Evolutionary conservation across 2,888 invertebrate genomes (phyloP).

Genomic region (Ormyrus rosae): DNA sequence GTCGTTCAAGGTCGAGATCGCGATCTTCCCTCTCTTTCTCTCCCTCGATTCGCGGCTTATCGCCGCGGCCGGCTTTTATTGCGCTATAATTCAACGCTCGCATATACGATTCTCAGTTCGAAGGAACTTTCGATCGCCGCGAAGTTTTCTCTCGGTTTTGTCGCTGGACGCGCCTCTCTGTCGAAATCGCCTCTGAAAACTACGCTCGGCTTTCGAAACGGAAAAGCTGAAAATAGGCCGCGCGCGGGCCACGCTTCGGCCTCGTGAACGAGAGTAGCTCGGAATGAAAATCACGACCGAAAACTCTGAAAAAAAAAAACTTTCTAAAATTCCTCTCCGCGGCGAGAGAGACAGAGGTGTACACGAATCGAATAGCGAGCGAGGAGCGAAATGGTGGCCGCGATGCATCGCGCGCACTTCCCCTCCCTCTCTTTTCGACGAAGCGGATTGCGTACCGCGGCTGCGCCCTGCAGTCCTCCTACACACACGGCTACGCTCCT

Average conservation of each 20-base stretch:
- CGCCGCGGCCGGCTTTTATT: not conserved
- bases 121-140: too few relatives aligned
- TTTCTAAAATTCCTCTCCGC: too few relatives aligned
- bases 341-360: too few relatives aligned
- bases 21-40: slow-evolving; percentile 22
- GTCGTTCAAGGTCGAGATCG: slow-evolving; percentile 52
- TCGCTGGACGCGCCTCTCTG: too few relatives aligned
- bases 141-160: too few relatives aligned
- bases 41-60: slow-evolving; percentile 37
- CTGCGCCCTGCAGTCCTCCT: not conserved
- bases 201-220: too few relatives aligned
- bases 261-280: slow-evolving; percentile 45
- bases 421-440: not conserved
- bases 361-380: too few relatives aligned
- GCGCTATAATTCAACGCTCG: too few relatives aligned
- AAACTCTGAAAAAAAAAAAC: too few relatives aligned
- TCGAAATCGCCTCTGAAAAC: too few relatives aligned
- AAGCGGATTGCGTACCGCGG: not conserved
- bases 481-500: not conserved
- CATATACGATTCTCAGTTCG: too few relatives aligned
- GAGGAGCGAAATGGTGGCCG: not conserved
- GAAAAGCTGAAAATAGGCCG: too few relatives aligned
- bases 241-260: not conserved
- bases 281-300: not conserved
- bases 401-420: not conserved